These are phyloP conservation scores for cat (Felis catus) DNA, from an alignment of 2,113 vertebrate species.

Conservation along the genomic window DNA sequence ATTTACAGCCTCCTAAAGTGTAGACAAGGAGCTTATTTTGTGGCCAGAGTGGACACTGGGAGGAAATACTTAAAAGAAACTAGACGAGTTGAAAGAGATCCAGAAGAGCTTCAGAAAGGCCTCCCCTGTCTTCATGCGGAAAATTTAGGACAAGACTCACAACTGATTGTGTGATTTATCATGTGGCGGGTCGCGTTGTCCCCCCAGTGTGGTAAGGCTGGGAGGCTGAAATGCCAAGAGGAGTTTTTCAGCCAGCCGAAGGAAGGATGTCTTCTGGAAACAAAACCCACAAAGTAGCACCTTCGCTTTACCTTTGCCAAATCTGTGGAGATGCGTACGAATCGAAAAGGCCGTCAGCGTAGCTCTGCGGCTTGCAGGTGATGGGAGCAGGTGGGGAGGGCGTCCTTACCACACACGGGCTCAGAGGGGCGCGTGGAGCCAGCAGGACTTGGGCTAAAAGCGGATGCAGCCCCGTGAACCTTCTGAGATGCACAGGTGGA, in stretches of 20 bases:
- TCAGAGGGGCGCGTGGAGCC: not conserved
- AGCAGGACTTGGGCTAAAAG: not conserved
- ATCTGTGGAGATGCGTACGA: not conserved
- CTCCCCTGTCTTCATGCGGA: not conserved
- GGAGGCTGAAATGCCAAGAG: not conserved
- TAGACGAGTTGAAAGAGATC: not conserved
- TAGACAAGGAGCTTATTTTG: not conserved
- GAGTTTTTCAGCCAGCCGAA: conserved; percentile 2
- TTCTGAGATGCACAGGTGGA: not conserved
- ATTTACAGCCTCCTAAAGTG: not conserved
- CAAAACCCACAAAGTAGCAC: not conserved
- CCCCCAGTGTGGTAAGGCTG: not conserved
- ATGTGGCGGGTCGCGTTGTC: not conserved
- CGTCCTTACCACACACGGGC: not conserved
- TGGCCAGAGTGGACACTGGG: not conserved
- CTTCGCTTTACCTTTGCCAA: conserved; percentile 44
- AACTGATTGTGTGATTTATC: not conserved
- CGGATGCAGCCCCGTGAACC: rapidly evolving
- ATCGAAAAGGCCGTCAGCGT: not conserved
- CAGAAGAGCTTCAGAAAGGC: not conserved
- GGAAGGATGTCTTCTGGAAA: conserved; percentile 32
- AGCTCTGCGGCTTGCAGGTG: not conserved
- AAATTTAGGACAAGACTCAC: not conserved
- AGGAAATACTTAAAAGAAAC: not conserved
- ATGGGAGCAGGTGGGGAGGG: not conserved